Conservation (phyloP, 92 coral and sea anemone genomes). For the Bergia sp. region DNA sequence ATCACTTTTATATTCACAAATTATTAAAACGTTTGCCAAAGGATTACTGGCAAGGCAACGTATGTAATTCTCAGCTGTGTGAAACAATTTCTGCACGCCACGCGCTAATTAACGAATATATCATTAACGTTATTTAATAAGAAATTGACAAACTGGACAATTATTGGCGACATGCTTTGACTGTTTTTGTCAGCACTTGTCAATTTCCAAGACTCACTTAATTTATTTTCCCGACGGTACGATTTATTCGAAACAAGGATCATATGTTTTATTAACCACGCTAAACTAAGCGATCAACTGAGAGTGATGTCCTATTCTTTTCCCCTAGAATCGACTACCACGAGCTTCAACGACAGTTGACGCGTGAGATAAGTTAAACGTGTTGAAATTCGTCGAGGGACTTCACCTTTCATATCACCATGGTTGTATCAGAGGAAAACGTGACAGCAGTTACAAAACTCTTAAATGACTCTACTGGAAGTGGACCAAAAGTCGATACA, state of each 20-base stretch:
- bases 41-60: background rate
- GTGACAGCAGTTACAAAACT: background rate
- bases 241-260: background rate
- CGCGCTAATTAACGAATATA: background rate
- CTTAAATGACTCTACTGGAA: background rate
- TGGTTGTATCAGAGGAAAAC: background rate
- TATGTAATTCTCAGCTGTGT: background rate
- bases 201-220: background rate
- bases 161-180: background rate
- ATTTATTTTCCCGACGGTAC: background rate
- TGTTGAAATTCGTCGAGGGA: background rate
- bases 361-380: background rate
- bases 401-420: background rate
- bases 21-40: background rate
- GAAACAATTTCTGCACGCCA: background rate
- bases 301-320: background rate
- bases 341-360: background rate
- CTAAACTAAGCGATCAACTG: background rate
- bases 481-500: background rate
- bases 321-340: conserved; percentile 17
- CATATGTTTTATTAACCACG: background rate
- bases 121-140: conserved; percentile 13
- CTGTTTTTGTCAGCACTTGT: conserved; percentile 16
- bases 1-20: background rate
- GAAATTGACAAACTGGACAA: conserved; percentile 7